A percentile compares a stretch with the other conserved stretches of the same genome.
Evolutionary conservation across 2,113 vertebrate genomes (phyloP).

Genomic region (Pimephales promelas): DNA sequence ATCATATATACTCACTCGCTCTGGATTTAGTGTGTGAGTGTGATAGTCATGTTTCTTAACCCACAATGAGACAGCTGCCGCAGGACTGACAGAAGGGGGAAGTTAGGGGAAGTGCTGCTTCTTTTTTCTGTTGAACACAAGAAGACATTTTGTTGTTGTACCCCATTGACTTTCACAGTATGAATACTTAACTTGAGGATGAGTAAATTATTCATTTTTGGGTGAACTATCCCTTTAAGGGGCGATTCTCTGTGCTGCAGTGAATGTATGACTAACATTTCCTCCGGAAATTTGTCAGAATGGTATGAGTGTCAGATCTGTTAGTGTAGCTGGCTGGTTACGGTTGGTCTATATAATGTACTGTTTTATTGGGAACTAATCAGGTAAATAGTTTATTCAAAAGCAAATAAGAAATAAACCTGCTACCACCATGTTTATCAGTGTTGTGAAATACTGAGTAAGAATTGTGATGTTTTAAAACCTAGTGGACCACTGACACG

Average conservation of each 20-base stretch:
- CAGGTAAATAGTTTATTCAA: background rate
- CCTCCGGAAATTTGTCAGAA: conserved; percentile 26
- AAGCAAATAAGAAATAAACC: background rate
- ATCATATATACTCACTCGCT: background rate
- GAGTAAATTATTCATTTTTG: too few relatives aligned
- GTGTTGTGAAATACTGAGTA: background rate
- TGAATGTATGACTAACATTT: conserved; percentile 3
- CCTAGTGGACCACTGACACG: background rate
- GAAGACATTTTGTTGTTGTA: too few relatives aligned
- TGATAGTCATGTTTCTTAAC: background rate
- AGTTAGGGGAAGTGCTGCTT: background rate
- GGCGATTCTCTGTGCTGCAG: background rate
- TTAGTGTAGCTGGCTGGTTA: background rate
- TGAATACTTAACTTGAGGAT: too few relatives aligned
- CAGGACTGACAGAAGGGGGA: background rate
- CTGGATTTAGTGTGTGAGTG: background rate
- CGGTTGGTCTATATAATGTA: background rate
- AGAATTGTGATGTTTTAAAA: background rate
- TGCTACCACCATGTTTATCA: background rate
- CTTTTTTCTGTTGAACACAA: too few relatives aligned
- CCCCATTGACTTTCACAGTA: too few relatives aligned
- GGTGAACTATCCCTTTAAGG: too few relatives aligned
- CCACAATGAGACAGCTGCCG: conserved; percentile 2
- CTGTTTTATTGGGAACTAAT: background rate
- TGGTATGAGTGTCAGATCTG: background rate